Base-by-base conservation (phyloP, 2,888 invertebrate species). In the Meghimatium bilineatum region DNA sequence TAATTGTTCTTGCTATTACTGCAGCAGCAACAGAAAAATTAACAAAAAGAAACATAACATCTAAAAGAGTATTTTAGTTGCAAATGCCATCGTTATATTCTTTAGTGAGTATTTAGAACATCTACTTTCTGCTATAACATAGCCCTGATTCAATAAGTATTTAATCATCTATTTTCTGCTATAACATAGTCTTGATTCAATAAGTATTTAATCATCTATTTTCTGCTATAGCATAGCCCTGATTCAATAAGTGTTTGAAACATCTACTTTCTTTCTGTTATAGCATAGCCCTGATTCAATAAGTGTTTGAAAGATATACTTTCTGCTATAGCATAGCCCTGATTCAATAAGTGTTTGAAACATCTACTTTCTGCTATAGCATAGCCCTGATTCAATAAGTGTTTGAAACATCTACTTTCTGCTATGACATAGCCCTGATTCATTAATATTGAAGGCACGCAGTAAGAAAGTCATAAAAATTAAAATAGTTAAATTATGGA, bases 401-500 rank as follows among this genome's bases (percentile, higher is more conserved):
- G 44, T 44, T 44, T 5, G 12, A 44, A 44, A 56, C 20, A 12
- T 56, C 56, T 52, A 29, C 29, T 34, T 17, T 26, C 52, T 34
- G 29, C 56, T 49, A 34, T 56, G n/a, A 71, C 52, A 80, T 38
- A 80, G 66, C 56, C 80, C 80, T 71, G 56, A 69, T 69, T 17
- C 36, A 71, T 49, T 66, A 71, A 80, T 56, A 80, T 71, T 56
- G 80, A 80, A 80, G 80, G 80, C 80, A 80, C 80, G 71, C 80
- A 26, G 56, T 69, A 71, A 71, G n/a, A 49, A 23, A 78, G 36
- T 78, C 44, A 44, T 67, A 66, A 66, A 63, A 60, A 38, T 5
- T n/a, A n/a, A n/a, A 77, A 60, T 49, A 32, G 26, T 17, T 17
- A 69, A 69, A 71, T 10, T 44, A 32, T 14, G 1, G 32, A 67